Base-by-base conservation (phyloP, 2,113 vertebrate genomes). In the Phainopepla nitens region DNA sequence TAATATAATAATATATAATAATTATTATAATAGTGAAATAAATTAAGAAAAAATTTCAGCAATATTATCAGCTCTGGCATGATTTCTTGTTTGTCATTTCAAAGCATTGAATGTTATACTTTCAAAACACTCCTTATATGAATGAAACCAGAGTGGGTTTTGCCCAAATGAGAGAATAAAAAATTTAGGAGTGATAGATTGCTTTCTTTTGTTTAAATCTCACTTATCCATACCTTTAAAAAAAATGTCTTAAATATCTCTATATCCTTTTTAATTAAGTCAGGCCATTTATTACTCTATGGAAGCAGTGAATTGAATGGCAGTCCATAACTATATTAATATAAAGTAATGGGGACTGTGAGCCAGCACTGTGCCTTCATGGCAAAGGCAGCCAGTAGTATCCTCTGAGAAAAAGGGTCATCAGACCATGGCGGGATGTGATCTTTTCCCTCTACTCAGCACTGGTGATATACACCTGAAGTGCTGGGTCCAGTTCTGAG, bases 31-130 rank as follows among this genome's bases (percentile, higher is more conserved):
- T 39, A 39, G 39, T 39, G 12, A 39, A 39, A 39, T 39, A 12
- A n/a, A n/a, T n/a, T n/a, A 39, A 39, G 12, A 39, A 39, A 94
- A 90, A 88, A 62, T 13, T 56, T 72, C 47, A 88, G 25, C 31
- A 31, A 8, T 22, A 18, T 50, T 80, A 50, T 8, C 18, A 86
- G 8, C 21, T 80, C 17, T 66, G 22, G 29, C 5, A 29, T 28
- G 29, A 83, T 87, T 94, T 76, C 41, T 90, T 53, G 13, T 53
- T 61, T 82, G n/a, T 61, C 42, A 66, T 82, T 93, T 93, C 29
- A 93, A 93, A 69, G 3, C 20, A 58, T 15, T 68, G 15, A 60
- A 69, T n/a, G 25, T 69, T 71, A 56, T 13, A 75, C 39, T 83
- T 96, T 80, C 41, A 79, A 94, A 83, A 71, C 19, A 27, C 3